Conservation (phyloP, 2,888 invertebrate species). For the Stramonita haemastoma region DNA sequence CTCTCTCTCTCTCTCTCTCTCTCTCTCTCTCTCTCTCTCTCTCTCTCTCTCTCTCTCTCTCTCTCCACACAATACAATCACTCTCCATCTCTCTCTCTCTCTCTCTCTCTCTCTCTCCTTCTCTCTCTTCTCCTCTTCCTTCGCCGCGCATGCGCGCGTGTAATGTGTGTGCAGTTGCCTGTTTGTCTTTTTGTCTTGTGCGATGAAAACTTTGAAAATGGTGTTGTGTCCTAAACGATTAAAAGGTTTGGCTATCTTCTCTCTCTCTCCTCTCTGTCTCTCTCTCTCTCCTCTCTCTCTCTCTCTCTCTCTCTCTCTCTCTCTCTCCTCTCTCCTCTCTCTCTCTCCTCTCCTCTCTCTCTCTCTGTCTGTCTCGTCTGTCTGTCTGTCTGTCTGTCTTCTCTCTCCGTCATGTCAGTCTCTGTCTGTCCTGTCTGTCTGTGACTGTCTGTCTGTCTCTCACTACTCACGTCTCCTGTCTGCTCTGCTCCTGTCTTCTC, state of each 20-base stretch:
- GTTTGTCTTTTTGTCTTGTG: no score
- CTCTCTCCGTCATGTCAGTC: not conserved
- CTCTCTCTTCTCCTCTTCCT: not conserved
- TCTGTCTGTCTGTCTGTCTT: not conserved
- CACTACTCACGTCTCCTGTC: no score
- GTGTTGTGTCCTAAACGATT: no score
- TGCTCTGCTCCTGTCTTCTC: no score
- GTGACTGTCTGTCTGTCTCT: no score
- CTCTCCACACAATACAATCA: not conserved
- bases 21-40: slow-evolving; percentile 17
- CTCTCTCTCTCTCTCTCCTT: not conserved
- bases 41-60: not conserved
- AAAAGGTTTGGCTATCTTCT: not conserved
- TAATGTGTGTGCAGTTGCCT: no score
- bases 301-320: not conserved
- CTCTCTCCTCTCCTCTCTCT: not conserved
- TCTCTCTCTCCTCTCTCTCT: not conserved
- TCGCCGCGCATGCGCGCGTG: no score
- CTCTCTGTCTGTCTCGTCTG: not conserved
- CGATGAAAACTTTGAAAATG: no score
- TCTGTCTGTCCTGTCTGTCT: no score
- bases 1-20: not conserved
- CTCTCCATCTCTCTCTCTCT: not conserved
- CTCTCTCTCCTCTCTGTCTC: not conserved
- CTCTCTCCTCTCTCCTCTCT: not conserved